Evolutionary conservation across 1,140 invertebrate species (phyloP).

Genomic region (Zaprionus africanus): DNA sequence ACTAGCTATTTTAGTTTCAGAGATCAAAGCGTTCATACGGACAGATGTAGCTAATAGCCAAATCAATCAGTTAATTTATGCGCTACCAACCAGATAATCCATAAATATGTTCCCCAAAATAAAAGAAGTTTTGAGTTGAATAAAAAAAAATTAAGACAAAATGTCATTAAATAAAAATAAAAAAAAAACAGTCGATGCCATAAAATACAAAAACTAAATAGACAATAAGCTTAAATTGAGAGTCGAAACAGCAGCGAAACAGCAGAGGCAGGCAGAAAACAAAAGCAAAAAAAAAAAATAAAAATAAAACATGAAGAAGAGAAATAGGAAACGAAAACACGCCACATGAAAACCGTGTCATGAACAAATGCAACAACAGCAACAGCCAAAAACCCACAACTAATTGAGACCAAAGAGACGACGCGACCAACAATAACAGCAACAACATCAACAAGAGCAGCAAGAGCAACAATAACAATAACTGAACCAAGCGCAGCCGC

Average conservation of each 20-base stretch:
- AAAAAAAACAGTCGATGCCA: slow-evolving; percentile 32
- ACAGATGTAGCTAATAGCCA: background rate
- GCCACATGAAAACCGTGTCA: slow-evolving; percentile 78
- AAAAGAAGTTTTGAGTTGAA: slow-evolving; percentile 2
- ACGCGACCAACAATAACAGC: slow-evolving; percentile 53
- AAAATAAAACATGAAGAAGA: slow-evolving; percentile 36
- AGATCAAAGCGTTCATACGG: background rate
- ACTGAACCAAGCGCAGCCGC: slow-evolving; percentile 27
- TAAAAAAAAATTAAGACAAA: slow-evolving; percentile 7
- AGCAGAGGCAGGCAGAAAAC: slow-evolving; percentile 22
- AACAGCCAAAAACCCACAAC: slow-evolving; percentile 65
- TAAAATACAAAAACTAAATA: slow-evolving; percentile 25
- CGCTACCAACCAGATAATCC: background rate
- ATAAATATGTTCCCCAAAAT: slow-evolving; percentile 10
- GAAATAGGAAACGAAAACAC: slow-evolving; percentile 78
- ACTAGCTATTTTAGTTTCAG: background rate
- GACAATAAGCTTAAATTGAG: slow-evolving; percentile 64
- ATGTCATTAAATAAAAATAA: slow-evolving; percentile 25
- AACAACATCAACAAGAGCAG: slow-evolving; percentile 56
- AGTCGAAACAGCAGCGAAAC: slow-evolving; percentile 35
- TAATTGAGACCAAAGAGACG: slow-evolving; percentile 56
- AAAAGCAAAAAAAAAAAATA: slow-evolving; percentile 17
- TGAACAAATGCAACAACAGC: slow-evolving; percentile 76
- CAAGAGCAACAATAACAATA: slow-evolving; percentile 34
- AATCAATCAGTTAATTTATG: background rate